These are phyloP conservation scores for Galago senegalensis DNA, from an alignment of 2,797 vertebrate genomes.

Conservation along the genomic window DNA sequence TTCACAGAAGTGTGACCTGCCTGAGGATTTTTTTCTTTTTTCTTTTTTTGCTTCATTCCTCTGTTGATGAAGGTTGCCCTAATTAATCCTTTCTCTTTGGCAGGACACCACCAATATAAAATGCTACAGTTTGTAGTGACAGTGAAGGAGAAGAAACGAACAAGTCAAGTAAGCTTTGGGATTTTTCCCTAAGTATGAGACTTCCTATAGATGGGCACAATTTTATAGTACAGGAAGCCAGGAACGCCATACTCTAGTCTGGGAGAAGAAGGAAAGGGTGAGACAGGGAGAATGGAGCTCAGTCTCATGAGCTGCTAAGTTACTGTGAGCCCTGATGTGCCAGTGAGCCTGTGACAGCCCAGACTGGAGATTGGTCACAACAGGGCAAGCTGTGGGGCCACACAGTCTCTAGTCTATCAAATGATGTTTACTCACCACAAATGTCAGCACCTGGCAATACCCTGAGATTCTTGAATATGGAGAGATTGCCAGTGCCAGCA, in stretches of 20 bases:
- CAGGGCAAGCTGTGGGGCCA: background rate
- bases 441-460: background rate
- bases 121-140: background rate
- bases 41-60: background rate
- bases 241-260: background rate
- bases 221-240: background rate
- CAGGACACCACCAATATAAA: background rate
- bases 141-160: background rate
- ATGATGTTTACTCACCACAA: background rate
- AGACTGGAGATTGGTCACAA: background rate
- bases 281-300: background rate
- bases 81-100: slow-evolving; percentile 34
- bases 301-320: background rate
- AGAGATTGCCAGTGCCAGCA: background rate
- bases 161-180: background rate
- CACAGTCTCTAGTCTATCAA: background rate
- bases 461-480: background rate
- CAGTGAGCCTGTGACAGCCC: background rate
- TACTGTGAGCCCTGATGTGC: background rate
- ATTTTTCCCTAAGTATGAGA: background rate
- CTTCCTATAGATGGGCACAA: background rate
- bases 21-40: background rate
- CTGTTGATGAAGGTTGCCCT: background rate
- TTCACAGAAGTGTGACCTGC: background rate
- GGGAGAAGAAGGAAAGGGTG: background rate